Conservation (phyloP, 2,888 invertebrate species). For the Sinelater perroti region DNA sequence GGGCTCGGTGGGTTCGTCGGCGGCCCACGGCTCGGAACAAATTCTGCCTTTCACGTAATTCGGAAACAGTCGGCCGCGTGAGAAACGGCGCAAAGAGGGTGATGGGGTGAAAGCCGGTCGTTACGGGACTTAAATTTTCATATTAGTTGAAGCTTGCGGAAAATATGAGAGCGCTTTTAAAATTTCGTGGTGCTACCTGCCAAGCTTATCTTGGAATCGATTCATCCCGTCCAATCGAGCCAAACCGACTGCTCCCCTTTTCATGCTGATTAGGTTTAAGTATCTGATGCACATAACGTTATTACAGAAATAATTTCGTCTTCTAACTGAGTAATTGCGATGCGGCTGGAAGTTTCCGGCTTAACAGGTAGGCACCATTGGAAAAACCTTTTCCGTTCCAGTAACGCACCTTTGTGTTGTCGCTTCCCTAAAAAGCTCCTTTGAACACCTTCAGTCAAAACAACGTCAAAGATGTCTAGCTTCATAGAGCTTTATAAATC, state of each 20-base stretch:
- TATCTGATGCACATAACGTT: slow-evolving; percentile 41
- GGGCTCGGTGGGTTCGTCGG: slow-evolving; percentile 22
- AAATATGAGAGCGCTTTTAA: background rate
- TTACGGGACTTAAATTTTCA: too few species aligned
- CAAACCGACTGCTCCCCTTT: slow-evolving; percentile 41
- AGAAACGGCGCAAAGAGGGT: background rate
- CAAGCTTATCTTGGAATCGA: slow-evolving; percentile 36
- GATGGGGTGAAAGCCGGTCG: too few species aligned
- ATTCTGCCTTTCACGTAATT: background rate
- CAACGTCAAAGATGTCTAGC: too few species aligned
- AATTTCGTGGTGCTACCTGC: slow-evolving; percentile 31
- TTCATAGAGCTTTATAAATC: too few species aligned
- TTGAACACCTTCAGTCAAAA: too few species aligned
- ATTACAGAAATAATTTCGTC: slow-evolving; percentile 38
- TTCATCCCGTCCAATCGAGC: slow-evolving; percentile 42
- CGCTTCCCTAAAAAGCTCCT: too few species aligned
- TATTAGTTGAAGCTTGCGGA: too few species aligned
- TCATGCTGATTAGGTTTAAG: slow-evolving; percentile 43
- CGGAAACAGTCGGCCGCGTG: background rate
- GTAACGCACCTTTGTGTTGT: too few species aligned
- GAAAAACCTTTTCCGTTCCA: too few species aligned
- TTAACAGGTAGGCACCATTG: background rate
- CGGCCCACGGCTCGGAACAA: slow-evolving; percentile 3
- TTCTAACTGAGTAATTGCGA: slow-evolving; percentile 22
- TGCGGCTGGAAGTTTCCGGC: background rate